Conservation (phyloP, 92 coral and sea anemone genomes). For the Hydrozoanthus gracilis region DNA sequence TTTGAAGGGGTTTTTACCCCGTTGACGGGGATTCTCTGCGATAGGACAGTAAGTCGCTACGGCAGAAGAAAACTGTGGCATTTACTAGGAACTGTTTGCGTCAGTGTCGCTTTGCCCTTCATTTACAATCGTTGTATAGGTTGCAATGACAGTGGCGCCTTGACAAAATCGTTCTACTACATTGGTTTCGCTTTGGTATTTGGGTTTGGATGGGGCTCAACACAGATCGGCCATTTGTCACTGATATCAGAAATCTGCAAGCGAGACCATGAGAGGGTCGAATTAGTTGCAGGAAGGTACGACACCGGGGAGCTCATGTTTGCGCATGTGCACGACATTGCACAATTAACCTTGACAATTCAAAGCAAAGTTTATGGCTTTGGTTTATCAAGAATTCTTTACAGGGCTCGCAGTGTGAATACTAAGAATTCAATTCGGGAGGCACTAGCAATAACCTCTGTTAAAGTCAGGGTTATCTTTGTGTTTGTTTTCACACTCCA, state of each 20-base stretch:
- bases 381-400: too few relatives aligned
- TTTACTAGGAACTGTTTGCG: slow-evolving; percentile 67
- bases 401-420: too few relatives aligned
- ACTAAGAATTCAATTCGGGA: too few relatives aligned
- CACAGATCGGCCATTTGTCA: slow-evolving; percentile 77
- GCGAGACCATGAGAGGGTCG: slow-evolving; percentile 66
- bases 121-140: slow-evolving; percentile 72
- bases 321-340: background rate
- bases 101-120: slow-evolving; percentile 67
- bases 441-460: too few relatives aligned
- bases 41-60: slow-evolving; percentile 72
- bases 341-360: too few relatives aligned
- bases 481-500: too few relatives aligned
- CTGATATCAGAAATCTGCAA: slow-evolving; percentile 76
- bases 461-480: too few relatives aligned
- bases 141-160: slow-evolving; percentile 54
- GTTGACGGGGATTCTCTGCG: slow-evolving; percentile 66
- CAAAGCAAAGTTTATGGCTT: too few relatives aligned
- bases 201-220: slow-evolving; percentile 82
- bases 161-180: slow-evolving; percentile 63
- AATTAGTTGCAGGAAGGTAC: slow-evolving; percentile 72
- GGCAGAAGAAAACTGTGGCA: slow-evolving; percentile 80
- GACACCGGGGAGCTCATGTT: background rate
- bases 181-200: slow-evolving; percentile 65
- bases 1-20: slow-evolving; percentile 74